These are phyloP conservation scores for Oceanodroma leucorhoa DNA, from an alignment of 2,797 vertebrate genomes.

Conservation along the genomic window DNA sequence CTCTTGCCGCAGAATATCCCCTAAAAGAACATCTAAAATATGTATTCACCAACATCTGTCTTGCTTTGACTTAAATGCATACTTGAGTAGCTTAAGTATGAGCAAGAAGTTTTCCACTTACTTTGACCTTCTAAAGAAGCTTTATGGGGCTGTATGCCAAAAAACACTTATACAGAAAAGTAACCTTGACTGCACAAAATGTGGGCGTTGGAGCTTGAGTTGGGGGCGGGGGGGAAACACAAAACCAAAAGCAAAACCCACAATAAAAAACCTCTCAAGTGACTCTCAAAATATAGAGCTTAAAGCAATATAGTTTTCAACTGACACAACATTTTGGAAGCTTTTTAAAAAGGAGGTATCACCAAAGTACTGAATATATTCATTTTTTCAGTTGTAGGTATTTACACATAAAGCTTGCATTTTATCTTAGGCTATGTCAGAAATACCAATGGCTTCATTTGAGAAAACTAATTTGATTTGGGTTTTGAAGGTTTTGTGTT, in stretches of 20 bases:
- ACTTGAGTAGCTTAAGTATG: conserved; percentile 26
- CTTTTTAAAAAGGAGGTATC: background rate
- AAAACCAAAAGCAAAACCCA: background rate
- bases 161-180: background rate
- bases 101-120: conserved; percentile 4
- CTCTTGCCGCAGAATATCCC: conserved; percentile 1
- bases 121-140: conserved; percentile 31
- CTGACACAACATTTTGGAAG: background rate
- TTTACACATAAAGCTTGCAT: background rate
- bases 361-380: background rate
- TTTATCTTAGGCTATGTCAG: background rate
- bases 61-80: conserved; percentile 42
- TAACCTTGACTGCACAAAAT: background rate
- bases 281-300: background rate
- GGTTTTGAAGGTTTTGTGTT: background rate
- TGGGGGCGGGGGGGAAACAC: background rate
- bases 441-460: background rate
- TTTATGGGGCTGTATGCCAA: background rate
- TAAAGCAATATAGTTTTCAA: background rate
- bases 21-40: conserved; percentile 68
- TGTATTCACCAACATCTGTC: conserved; percentile 66
- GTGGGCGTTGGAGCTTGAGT: background rate
- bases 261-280: background rate
- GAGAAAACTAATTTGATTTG: background rate
- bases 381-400: background rate